Evolutionary conservation across 2,888 invertebrate species (phyloP).

Genomic region (Agrotis ipsilon): DNA sequence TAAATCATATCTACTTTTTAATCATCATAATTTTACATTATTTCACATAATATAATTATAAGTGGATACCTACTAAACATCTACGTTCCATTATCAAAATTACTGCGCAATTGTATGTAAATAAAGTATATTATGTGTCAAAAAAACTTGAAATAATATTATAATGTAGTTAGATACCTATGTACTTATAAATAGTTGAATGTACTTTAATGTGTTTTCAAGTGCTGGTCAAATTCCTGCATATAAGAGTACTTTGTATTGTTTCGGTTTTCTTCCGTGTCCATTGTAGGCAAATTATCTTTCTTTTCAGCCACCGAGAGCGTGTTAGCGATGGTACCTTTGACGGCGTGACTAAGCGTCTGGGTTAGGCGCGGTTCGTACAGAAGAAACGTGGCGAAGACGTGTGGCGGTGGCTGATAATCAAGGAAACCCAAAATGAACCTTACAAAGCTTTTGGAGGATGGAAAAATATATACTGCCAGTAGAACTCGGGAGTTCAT

Average conservation of each 20-base stretch:
- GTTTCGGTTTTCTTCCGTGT: conserved; percentile 9
- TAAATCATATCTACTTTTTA: background rate
- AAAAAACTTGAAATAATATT: conserved; percentile 11
- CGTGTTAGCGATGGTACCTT: conserved; percentile 8
- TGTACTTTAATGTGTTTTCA: conserved; percentile 9
- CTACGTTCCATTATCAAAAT: background rate
- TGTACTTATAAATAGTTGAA: conserved; percentile 3
- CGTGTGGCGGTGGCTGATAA: too few species aligned
- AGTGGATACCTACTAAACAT: too few species aligned
- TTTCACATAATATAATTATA: background rate
- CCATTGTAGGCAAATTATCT: conserved; percentile 39
- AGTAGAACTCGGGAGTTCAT: too few species aligned
- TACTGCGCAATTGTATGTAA: background rate
- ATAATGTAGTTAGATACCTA: conserved; percentile 5
- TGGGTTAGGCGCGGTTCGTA: background rate
- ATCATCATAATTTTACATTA: background rate
- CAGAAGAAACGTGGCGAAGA: too few species aligned
- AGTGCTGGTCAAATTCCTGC: conserved; percentile 35
- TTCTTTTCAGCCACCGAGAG: background rate
- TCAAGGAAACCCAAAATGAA: too few species aligned
- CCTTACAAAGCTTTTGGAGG: too few species aligned
- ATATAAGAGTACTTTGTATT: conserved; percentile 19
- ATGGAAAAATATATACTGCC: too few species aligned
- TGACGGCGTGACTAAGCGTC: background rate
- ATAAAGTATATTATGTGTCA: background rate